These are phyloP conservation scores for Diaperis boleti DNA, from an alignment of 2,888 invertebrate genomes.

Conservation along the genomic window DNA sequence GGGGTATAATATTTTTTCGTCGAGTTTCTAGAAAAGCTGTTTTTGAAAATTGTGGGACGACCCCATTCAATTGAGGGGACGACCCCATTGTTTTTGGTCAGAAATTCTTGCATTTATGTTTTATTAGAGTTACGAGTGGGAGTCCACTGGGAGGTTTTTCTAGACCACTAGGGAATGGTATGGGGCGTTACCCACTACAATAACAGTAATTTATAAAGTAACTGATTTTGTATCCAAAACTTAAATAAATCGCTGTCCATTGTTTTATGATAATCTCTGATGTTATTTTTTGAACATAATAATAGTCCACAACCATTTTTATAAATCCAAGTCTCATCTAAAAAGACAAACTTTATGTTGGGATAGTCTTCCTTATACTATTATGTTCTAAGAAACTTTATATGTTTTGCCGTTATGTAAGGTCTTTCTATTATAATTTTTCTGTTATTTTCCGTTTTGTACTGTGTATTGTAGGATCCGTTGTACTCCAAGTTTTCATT, in stretches of 20 bases:
- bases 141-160: too few relatives aligned
- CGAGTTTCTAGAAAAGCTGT: too few relatives aligned
- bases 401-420: background rate
- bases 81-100: too few relatives aligned
- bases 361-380: background rate
- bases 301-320: background rate
- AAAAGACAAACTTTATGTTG: background rate
- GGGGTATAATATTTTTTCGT: too few relatives aligned
- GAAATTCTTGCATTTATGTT: too few relatives aligned
- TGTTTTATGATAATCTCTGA: slow-evolving; percentile 9
- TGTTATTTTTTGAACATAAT: background rate
- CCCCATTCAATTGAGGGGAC: too few relatives aligned
- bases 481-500: background rate
- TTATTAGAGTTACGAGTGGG: too few relatives aligned
- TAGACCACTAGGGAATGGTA: too few relatives aligned
- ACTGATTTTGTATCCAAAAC: slow-evolving; percentile 63
- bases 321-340: background rate
- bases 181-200: too few relatives aligned
- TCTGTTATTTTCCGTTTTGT: background rate
- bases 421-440: background rate
- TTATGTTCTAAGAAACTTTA: background rate
- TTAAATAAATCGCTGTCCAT: slow-evolving; percentile 71
- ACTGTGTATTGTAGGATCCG: background rate
- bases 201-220: background rate
- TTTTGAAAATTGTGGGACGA: too few relatives aligned